Evolutionary conservation across 30 jellyfish, hydroid and myxozoan genomes (phyloP), one percentile per base, ranked within the genome.

Genomic region (Aurelia aurita): DNA sequence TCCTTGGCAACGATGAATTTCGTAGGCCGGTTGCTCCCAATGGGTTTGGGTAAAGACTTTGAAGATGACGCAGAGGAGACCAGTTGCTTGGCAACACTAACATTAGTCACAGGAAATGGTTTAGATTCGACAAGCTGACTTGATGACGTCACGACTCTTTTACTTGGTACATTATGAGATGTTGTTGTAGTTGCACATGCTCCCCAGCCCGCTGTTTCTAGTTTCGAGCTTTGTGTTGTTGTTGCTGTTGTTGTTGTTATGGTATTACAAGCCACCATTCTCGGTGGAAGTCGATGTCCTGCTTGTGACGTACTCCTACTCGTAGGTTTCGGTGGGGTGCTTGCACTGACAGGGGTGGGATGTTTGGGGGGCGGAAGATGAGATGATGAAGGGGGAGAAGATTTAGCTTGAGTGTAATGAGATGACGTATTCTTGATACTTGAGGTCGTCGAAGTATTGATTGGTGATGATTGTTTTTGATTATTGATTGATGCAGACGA

Each of bases 11-110:
- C 55, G 14, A 54, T 9, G 58, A 77, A 44, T 39, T 87, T 73
- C 3, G 81, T 55, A 0, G 98, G 98, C 19, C 98, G 90, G 80
- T 93, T 93, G 88, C 98, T 93, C 7, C 98, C 98, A 55, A 93
- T 93, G 16, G 98, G 98, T 51, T 75, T 93, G 51, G 98, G 98
- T 44, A 93, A 82, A 0, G 87, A 55, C 71, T 84, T 88, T 35
- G 96, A 31, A 16, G 91, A 29, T n/a, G 29, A 1, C 12, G 67
- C 66, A 59, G 46, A 54, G 14, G 18, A 27, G 2, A n/a, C 63
- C 64, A 85, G 73, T 60, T 79, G 89, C 69, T 95, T 82, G 14
- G 97, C 84, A 1, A 87, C 89, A 14, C 88, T 85, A 1, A 96
- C 64, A 46, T 72, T 88, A 6, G 46, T 28, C 0, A 75, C 72